These are phyloP conservation scores for Actinia equina DNA, from an alignment of 64 coral and sea anemone species.

Conservation along the genomic window DNA sequence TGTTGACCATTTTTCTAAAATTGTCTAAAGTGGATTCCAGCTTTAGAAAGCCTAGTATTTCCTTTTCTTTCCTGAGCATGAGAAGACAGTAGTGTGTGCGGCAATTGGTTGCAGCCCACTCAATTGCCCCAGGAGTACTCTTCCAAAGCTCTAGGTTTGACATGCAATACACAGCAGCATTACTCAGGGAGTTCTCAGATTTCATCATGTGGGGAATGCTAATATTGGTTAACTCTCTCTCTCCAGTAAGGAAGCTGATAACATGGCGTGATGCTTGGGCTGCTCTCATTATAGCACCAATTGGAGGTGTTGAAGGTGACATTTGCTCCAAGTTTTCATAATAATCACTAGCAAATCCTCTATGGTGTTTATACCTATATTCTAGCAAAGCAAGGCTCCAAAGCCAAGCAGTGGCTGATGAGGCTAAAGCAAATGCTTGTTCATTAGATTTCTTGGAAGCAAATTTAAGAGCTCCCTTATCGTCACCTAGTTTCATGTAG, in stretches of 20 bases:
- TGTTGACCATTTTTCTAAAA: slow-evolving; percentile 42
- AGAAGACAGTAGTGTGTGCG: slow-evolving; percentile 59
- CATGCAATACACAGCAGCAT: slow-evolving; percentile 65
- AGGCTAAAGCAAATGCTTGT: slow-evolving; percentile 67
- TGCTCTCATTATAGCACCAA: slow-evolving; percentile 72
- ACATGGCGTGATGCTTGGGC: slow-evolving; percentile 62
- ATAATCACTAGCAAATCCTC: slow-evolving; percentile 73
- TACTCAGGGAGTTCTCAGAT: slow-evolving; percentile 52
- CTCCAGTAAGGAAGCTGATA: slow-evolving; percentile 61
- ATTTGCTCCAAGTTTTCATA: slow-evolving; percentile 24
- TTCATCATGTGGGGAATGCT: slow-evolving; percentile 60
- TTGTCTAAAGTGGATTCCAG: slow-evolving; percentile 18
- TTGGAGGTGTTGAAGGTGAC: slow-evolving; percentile 13
- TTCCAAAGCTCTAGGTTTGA: slow-evolving; percentile 82
- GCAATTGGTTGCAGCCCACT: slow-evolving; percentile 71
- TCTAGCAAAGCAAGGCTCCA: slow-evolving; percentile 75
- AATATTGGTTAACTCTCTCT: slow-evolving; percentile 62
- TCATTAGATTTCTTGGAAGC: slow-evolving; percentile 66
- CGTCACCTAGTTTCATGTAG: slow-evolving; percentile 82
- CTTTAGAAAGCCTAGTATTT: slow-evolving; percentile 27
- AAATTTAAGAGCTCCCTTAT: slow-evolving; percentile 69
- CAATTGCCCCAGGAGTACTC: slow-evolving; percentile 70
- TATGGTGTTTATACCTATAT: slow-evolving; percentile 54
- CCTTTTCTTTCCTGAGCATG: slow-evolving; percentile 56
- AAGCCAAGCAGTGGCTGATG: slow-evolving; percentile 64